Conservation (phyloP, 2,113 vertebrate species). For the Stercorarius parasiticus region DNA sequence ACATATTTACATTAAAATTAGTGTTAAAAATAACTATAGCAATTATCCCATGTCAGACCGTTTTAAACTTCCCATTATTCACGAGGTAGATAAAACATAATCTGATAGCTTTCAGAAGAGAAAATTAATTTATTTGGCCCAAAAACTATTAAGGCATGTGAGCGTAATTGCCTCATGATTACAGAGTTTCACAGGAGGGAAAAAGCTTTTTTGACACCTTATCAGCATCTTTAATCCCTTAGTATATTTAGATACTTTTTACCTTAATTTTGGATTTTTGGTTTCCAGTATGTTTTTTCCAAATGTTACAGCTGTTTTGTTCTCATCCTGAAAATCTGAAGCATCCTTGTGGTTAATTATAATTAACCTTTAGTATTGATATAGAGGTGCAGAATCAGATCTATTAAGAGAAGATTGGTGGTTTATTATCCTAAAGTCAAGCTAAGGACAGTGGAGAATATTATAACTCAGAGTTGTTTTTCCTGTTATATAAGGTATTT, state of each 20-base stretch:
- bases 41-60: not conserved
- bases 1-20: not conserved
- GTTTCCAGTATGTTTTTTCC: not conserved
- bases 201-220: not conserved
- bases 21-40: not conserved
- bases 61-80: not conserved
- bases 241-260: not conserved
- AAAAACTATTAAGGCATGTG: not conserved
- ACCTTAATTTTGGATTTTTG: not conserved
- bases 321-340: not conserved
- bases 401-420: not conserved
- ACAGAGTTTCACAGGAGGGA: not conserved
- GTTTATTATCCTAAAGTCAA: not conserved
- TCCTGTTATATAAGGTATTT: not conserved
- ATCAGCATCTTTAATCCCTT: not conserved
- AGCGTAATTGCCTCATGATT: not conserved
- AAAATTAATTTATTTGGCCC: not conserved
- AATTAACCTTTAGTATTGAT: not conserved
- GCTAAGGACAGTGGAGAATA: not conserved
- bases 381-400: not conserved
- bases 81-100: not conserved
- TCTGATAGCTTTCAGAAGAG: not conserved
- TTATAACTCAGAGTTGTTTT: not conserved
- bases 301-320: not conserved
- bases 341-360: not conserved